Conservation (phyloP, 2,888 invertebrate species). For the Dicyrtomina minuta region DNA sequence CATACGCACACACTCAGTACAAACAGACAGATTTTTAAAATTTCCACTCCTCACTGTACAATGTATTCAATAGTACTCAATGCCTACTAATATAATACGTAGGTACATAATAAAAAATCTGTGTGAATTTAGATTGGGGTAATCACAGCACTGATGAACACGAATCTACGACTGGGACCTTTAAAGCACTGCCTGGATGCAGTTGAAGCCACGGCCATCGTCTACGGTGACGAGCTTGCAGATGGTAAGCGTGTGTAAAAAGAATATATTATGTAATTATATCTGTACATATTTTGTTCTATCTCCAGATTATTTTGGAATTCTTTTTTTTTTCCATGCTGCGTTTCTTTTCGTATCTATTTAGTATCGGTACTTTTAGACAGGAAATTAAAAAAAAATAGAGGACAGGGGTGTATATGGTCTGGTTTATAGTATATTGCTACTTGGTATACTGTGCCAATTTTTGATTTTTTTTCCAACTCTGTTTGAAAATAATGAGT, state of each 20-base stretch:
- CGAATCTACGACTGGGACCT: conserved; percentile 79
- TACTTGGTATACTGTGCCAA: background rate
- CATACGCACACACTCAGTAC: too few species aligned
- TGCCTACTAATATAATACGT: too few species aligned
- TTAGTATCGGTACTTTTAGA: too few species aligned
- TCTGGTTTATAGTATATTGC: background rate
- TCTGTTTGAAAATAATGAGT: too few species aligned
- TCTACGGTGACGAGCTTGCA: conserved; percentile 71
- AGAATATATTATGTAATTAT: too few species aligned
- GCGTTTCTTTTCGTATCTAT: background rate
- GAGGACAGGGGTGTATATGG: too few species aligned
- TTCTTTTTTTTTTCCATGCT: background rate
- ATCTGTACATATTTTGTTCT: conserved; percentile 38
- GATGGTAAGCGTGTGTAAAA: conserved; percentile 18
- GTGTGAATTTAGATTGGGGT: conserved; percentile 67
- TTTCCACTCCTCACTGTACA: too few species aligned
- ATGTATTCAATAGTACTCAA: too few species aligned
- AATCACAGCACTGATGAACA: conserved; percentile 87
- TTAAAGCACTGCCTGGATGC: conserved; percentile 84
- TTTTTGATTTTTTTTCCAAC: background rate
- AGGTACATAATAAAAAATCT: too few species aligned
- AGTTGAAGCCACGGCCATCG: conserved; percentile 77
- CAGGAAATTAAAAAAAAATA: too few species aligned
- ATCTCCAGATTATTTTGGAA: conserved; percentile 60
- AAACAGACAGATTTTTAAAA: too few species aligned